Evolutionary conservation across 2,888 invertebrate species (phyloP), one percentile per base, ranked within the genome.

Genomic region (Stegophylla sp.): DNA sequence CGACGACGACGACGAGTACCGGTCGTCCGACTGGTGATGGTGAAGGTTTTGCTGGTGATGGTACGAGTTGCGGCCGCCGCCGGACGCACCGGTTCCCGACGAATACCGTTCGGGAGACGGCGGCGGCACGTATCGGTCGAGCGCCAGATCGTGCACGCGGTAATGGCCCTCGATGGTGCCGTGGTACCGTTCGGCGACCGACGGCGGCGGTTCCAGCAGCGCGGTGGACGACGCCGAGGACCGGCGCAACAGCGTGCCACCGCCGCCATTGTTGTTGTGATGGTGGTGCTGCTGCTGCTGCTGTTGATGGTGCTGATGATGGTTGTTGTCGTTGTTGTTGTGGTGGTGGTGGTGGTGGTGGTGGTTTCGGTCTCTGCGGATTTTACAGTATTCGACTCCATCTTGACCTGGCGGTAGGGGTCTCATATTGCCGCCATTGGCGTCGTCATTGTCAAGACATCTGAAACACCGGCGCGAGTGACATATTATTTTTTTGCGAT

Each of bases 391-490:
- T 34, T 79, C 79, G 69, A 69, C 48, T 71, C 79, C 75, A 79
- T 79, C 61, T 59, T 79, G 79, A 79, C 79, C 79, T 48, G 79
- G 79, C 69, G 79, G 79, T 79, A 79, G 61, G 71, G 79, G 61
- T 79, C 86, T 87, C 87, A 86, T 87, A 86, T 86, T 88, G 87
- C 86, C 87, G 87, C 88, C 89, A 89, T 89, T 90, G 90, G 88
- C 89, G 89, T 90, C 89, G 89, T 90, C 89, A 88, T 88, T 89
- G 90, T 90, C 90, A 90, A 89, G 89, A 90, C 90, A 90, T 90
- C 90, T 90, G 87, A 88, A 88, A 71, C 82, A 83, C 34, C 34
- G 34, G 34, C n/a, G n/a, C n/a, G n/a, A n/a, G n/a, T n/a, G n/a
- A n/a, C n/a, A n/a, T n/a, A n/a, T n/a, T n/a, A n/a, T n/a, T n/a